Conservation (phyloP, 2,797 vertebrate genomes). For the Melanotaenia maccullochi region DNA sequence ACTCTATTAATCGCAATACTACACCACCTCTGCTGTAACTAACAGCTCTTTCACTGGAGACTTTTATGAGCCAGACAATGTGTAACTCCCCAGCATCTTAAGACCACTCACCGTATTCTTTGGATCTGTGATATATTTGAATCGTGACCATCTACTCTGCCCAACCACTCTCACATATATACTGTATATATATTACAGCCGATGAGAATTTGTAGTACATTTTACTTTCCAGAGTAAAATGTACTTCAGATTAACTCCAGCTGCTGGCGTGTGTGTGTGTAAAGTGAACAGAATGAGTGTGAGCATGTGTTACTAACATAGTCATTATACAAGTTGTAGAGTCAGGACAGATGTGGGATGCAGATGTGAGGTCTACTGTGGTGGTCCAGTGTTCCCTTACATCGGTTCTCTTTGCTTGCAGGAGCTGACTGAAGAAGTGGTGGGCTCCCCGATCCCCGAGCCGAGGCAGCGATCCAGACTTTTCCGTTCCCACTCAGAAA, state of each 20-base stretch:
- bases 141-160: conserved; percentile 32
- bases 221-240: conserved; percentile 46
- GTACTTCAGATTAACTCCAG: conserved; percentile 61
- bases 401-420: conserved; percentile 55
- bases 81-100: conserved; percentile 46
- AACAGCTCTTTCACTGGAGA: conserved; percentile 56
- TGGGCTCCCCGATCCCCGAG: conserved; percentile 96
- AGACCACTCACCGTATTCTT: conserved; percentile 45
- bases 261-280: conserved; percentile 26
- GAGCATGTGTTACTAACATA: conserved; percentile 69
- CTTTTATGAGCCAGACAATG: conserved; percentile 44
- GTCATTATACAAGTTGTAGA: conserved; percentile 36
- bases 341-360: conserved; percentile 35
- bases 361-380: conserved; percentile 23
- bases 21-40: conserved; percentile 52
- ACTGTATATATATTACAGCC: conserved; percentile 14
- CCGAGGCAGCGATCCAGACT: conserved; percentile 92
- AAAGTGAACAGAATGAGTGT: conserved; percentile 35
- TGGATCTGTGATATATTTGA: conserved; percentile 29
- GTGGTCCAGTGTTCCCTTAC: conserved; percentile 15
- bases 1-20: conserved; percentile 68
- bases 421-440: conserved; percentile 91
- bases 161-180: conserved; percentile 51
- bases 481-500: conserved; percentile 96
- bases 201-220: neutral